Conservation (phyloP, 30 jellyfish, hydroid and myxozoan genomes). For the Sanderia malayensis region DNA sequence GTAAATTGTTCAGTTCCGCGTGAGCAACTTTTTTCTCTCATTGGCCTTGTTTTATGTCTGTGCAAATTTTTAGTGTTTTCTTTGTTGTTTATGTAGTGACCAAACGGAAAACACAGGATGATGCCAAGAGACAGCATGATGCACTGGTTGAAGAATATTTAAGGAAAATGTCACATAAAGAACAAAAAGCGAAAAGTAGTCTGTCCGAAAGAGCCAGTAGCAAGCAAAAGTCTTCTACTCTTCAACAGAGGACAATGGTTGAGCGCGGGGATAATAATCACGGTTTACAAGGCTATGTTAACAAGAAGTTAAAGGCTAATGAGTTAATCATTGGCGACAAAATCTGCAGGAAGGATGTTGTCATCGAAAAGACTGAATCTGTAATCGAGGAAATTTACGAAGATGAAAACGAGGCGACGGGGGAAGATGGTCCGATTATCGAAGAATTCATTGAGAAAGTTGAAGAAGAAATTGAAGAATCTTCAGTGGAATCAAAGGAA, state of each 20-base stretch:
- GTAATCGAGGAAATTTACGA: background rate
- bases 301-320: background rate
- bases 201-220: background rate
- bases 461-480: conserved; percentile 19
- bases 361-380: conserved; percentile 2
- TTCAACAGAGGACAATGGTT: background rate
- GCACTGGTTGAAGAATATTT: conserved; percentile 15
- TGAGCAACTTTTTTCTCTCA: too few species aligned
- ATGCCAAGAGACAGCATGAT: conserved; percentile 25
- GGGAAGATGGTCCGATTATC: background rate
- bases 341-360: background rate
- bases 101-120: conserved; percentile 26
- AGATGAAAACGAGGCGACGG: background rate
- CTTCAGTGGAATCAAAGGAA: conserved; percentile 34
- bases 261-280: background rate
- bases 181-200: background rate
- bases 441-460: conserved; percentile 14
- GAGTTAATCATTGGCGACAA: background rate
- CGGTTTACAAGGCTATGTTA: background rate
- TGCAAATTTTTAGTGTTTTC: too few species aligned
- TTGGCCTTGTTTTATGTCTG: too few species aligned
- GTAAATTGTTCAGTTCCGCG: too few species aligned
- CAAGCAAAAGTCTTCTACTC: background rate
- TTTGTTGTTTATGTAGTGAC: too few species aligned
- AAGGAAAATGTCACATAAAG: conserved; percentile 10